Percentiles rank a stretch among this genome's conserved stretches.
phyloP scores from a whole-genome alignment of 1,140 invertebrate species.

The Adelges cooleyi region DNA sequence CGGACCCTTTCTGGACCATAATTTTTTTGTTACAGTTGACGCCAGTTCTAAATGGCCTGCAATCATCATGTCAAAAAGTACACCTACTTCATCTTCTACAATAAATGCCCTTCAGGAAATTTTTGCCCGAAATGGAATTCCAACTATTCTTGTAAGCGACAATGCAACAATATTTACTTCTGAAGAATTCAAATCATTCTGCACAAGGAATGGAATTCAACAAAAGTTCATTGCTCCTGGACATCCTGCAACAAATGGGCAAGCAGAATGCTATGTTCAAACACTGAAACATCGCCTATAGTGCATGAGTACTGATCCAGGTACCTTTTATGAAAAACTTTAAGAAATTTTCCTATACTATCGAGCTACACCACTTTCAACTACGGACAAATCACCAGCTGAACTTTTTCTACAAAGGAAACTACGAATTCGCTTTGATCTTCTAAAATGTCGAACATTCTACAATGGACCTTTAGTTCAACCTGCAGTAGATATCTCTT shows the following conservation, averaged over 20 bases:
- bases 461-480: not conserved
- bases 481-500: not conserved
- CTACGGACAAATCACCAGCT: not conserved
- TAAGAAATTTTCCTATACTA: not conserved
- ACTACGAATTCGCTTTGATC: not conserved
- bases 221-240: conserved; percentile 34
- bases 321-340: not conserved
- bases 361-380: conserved; percentile 2
- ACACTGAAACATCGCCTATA: conserved; percentile 34
- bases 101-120: conserved; percentile 17
- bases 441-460: not conserved
- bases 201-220: conserved; percentile 33
- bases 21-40: conserved; percentile 41
- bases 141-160: conserved; percentile 30
- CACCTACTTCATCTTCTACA: conserved; percentile 16
- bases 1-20: conserved; percentile 38
- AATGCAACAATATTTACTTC: conserved; percentile 31
- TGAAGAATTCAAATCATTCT: conserved; percentile 33
- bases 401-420: not conserved
- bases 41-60: conserved; percentile 36
- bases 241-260: conserved; percentile 36
- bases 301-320: not conserved
- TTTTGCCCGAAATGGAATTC: conserved; percentile 24
- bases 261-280: conserved; percentile 36
- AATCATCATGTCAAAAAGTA: conserved; percentile 18